Percentiles rank a stretch among this genome's conserved stretches.
phyloP scores from a whole-genome alignment of 1,140 invertebrate genomes.

The Micrasema longulum region DNA sequence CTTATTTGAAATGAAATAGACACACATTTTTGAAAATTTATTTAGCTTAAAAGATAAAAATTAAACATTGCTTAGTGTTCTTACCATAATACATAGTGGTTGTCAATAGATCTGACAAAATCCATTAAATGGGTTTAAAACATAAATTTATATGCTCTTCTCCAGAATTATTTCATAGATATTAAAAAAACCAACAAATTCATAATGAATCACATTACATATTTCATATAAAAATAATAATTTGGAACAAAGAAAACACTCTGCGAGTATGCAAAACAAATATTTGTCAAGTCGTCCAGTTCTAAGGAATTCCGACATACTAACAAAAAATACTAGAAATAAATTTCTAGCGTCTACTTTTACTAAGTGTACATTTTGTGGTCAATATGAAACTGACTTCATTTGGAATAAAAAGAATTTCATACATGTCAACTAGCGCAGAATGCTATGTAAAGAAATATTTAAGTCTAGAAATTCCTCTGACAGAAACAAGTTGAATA shows the following conservation, averaged over 20 bases:
- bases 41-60: slow-evolving; percentile 54
- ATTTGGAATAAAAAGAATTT: too few relatives aligned
- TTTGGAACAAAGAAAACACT: slow-evolving; percentile 20
- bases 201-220: slow-evolving; percentile 27
- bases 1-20: too few relatives aligned
- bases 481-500: slow-evolving; percentile 14
- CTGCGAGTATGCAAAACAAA: slow-evolving; percentile 1
- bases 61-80: slow-evolving; percentile 53
- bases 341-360: too few relatives aligned
- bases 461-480: slow-evolving; percentile 16
- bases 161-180: slow-evolving; percentile 32
- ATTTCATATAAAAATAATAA: slow-evolving; percentile 23
- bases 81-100: slow-evolving; percentile 52
- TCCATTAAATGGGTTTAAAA: slow-evolving; percentile 48
- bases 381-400: not conserved
- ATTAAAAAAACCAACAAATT: slow-evolving; percentile 44
- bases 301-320: too few relatives aligned
- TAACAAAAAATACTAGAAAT: too few relatives aligned
- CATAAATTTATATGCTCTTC: slow-evolving; percentile 40
- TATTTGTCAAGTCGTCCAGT: too few relatives aligned
- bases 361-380: too few relatives aligned
- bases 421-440: too few relatives aligned
- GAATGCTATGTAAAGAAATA: slow-evolving; percentile 9
- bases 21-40: slow-evolving; percentile 47
- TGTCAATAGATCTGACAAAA: slow-evolving; percentile 37